These are phyloP conservation scores for Sylvia borin DNA, from an alignment of 2,797 vertebrate genomes.

Conservation along the genomic window DNA sequence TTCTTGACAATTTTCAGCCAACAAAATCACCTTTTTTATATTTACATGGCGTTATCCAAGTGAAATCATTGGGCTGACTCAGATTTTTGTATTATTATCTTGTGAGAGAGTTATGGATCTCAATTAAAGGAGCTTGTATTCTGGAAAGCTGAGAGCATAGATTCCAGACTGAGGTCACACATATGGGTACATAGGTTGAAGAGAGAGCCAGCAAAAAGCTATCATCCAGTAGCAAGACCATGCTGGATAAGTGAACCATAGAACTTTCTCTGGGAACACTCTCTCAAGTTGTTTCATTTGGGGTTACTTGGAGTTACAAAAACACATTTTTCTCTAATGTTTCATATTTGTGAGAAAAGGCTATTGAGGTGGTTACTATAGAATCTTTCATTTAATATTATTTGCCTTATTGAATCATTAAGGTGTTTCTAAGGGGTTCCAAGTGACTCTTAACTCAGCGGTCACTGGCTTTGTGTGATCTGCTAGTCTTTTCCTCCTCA, in stretches of 20 bases:
- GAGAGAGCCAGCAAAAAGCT: background rate
- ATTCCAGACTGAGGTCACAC: background rate
- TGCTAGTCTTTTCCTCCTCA: background rate
- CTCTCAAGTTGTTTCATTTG: background rate
- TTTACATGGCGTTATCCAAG: background rate
- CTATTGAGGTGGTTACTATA: background rate
- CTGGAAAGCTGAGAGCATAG: background rate
- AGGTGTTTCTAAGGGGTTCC: background rate
- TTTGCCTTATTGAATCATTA: background rate
- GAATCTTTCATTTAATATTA: background rate
- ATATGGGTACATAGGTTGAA: background rate
- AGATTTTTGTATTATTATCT: background rate
- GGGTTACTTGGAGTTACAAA: background rate
- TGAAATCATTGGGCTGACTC: background rate
- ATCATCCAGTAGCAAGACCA: background rate
- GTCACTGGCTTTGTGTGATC: background rate
- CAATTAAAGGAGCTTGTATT: background rate
- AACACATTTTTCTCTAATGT: background rate
- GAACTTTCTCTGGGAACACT: background rate
- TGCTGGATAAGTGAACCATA: accelerated
- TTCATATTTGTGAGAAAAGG: background rate
- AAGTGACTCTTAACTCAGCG: background rate
- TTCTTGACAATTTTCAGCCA: background rate
- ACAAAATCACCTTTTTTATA: background rate
- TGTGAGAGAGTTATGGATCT: background rate